Percentiles rank a stretch among this genome's conserved stretches.
These are phyloP conservation scores for Aspidoscelis tigris DNA, from an alignment of 2,113 vertebrate species.

Conservation along the genomic window DNA sequence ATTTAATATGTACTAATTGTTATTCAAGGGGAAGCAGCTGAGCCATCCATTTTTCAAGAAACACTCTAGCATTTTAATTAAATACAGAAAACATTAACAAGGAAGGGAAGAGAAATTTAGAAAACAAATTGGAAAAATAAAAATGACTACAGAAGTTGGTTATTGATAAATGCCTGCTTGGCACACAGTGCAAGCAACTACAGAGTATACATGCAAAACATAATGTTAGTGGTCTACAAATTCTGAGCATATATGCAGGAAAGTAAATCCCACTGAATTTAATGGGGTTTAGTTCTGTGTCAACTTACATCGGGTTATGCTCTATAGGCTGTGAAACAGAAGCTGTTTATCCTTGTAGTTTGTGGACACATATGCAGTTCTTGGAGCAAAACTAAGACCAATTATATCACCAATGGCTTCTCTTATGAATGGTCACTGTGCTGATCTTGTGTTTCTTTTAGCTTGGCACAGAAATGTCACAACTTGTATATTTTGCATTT, in stretches of 20 bases:
- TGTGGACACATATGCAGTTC: neutral
- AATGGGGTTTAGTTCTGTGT: neutral
- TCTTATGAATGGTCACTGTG: neutral
- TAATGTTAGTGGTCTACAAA: neutral
- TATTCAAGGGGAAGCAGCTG: neutral
- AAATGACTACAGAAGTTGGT: neutral
- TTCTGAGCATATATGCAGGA: neutral
- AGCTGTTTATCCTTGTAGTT: rapidly evolving
- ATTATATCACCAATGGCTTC: neutral
- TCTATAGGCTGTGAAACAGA: neutral
- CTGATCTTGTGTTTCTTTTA: neutral
- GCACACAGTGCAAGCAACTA: neutral
- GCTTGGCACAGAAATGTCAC: neutral
- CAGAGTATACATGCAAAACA: neutral
- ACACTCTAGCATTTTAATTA: slow-evolving; percentile 36
- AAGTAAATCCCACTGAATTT: neutral
- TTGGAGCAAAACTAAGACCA: neutral
- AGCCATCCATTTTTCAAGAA: slow-evolving; percentile 35
- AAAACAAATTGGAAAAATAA: slow-evolving; percentile 13
- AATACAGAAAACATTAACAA: slow-evolving; percentile 41
- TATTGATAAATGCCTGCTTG: neutral
- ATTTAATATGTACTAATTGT: neutral
- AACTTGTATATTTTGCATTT: neutral
- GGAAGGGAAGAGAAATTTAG: slow-evolving; percentile 32
- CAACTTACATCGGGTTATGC: neutral